Percentiles rank a stretch among this genome's conserved stretches.
Conservation (phyloP, 2,797 vertebrate species). For the Tangara arthus region DNA sequence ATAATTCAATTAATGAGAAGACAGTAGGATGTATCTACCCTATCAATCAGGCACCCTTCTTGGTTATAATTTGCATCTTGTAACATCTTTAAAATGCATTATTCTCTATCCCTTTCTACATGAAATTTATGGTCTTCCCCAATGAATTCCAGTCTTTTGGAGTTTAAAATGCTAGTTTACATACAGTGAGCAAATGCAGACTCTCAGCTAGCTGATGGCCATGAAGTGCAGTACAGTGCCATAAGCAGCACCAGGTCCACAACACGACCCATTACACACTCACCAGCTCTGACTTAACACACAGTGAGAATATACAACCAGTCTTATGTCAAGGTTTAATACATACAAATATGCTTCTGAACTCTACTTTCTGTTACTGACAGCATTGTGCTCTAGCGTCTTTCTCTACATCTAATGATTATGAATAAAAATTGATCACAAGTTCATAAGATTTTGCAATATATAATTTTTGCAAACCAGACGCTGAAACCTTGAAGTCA, state of each 20-base stretch:
- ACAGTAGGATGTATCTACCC: background rate
- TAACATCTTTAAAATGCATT: background rate
- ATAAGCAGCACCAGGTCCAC: background rate
- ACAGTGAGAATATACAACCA: background rate
- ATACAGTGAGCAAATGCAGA: background rate
- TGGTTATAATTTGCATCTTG: background rate
- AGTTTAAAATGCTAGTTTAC: background rate
- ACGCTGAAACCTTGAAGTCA: background rate
- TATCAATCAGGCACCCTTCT: background rate
- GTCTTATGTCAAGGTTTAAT: background rate
- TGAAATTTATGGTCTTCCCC: background rate
- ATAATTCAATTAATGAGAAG: background rate
- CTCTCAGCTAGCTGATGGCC: background rate
- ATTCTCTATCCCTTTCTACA: background rate
- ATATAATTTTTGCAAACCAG: background rate
- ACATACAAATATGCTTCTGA: background rate
- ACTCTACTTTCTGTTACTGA: background rate
- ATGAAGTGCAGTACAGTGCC: background rate
- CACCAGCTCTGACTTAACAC: background rate
- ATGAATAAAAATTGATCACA: background rate
- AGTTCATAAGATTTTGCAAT: background rate
- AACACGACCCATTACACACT: background rate
- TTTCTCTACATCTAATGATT: background rate
- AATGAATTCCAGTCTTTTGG: background rate
- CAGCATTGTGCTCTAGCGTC: background rate